Conservation (phyloP, 2,888 invertebrate genomes). For the Julus scanicus region DNA sequence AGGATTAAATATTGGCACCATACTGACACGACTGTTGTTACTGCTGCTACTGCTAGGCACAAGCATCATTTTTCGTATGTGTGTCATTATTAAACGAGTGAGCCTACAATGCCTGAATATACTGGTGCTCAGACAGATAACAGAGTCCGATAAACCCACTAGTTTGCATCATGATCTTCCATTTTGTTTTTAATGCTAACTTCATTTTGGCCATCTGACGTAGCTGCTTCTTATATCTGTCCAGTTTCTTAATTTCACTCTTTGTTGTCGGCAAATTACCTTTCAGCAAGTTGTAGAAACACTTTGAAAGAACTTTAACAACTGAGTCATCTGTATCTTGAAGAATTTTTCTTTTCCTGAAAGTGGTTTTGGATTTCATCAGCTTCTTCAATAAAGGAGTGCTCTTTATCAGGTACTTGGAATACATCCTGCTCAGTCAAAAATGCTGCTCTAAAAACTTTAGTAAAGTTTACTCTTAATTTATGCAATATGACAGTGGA, state of each 20-base stretch:
- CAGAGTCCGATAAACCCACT: neutral
- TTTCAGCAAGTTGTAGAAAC: neutral
- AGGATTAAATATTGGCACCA: no score
- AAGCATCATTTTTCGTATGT: neutral
- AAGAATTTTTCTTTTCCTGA: no score
- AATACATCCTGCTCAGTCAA: no score
- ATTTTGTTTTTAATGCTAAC: neutral
- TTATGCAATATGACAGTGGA: no score
- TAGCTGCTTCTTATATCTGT: neutral
- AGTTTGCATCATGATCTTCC: neutral
- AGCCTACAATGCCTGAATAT: neutral
- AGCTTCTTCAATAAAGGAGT: no score
- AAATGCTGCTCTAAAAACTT: no score
- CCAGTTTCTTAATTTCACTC: neutral
- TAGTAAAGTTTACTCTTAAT: no score
- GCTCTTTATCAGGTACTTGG: no score
- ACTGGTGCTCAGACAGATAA: neutral
- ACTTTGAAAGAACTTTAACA: no score
- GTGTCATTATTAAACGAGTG: neutral
- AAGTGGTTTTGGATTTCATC: no score
- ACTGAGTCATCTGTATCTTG: no score
- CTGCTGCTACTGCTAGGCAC: neutral
- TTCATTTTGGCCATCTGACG: neutral
- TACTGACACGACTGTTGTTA: no score
- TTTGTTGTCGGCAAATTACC: neutral